Conservation (phyloP, 1,140 invertebrate species). For the Hypsibius dujardini region DNA sequence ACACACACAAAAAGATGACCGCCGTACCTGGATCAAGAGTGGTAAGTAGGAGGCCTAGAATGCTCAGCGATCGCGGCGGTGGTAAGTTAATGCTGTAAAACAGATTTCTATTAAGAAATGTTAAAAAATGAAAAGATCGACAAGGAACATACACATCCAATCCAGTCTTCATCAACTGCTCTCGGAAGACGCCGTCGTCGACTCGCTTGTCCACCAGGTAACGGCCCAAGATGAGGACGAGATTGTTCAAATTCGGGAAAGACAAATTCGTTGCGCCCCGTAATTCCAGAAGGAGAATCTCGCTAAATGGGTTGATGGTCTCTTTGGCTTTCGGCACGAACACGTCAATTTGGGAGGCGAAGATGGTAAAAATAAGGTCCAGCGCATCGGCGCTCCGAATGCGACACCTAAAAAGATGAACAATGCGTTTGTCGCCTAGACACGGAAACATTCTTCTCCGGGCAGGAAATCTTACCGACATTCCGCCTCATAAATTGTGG, state of each 20-base stretch:
- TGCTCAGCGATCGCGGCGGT: slow-evolving; percentile 6
- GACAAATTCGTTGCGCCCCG: not conserved
- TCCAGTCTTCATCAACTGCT: not conserved
- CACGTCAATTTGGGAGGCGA: not conserved
- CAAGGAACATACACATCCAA: not conserved
- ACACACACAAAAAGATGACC: not conserved
- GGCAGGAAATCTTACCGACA: not conserved
- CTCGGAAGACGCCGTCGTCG: not conserved
- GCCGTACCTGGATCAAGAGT: slow-evolving; percentile 2
- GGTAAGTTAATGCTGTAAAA: not conserved
- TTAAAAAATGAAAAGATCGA: too few relatives aligned
- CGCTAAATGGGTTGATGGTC: not conserved
- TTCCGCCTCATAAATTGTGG: not conserved
- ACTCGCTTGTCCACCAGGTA: not conserved
- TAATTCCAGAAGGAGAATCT: not conserved
- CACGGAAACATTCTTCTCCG: not conserved
- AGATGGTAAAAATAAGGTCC: not conserved
- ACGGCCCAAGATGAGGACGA: not conserved
- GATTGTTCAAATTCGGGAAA: not conserved
- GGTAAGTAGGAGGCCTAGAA: not conserved
- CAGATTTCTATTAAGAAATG: too few relatives aligned
- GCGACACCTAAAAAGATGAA: not conserved
- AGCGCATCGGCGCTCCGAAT: not conserved
- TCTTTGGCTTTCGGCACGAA: not conserved
- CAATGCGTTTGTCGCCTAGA: slow-evolving; percentile 3